Conservation (phyloP, 2,113 vertebrate species). For the Hypomesus transpacificus region DNA sequence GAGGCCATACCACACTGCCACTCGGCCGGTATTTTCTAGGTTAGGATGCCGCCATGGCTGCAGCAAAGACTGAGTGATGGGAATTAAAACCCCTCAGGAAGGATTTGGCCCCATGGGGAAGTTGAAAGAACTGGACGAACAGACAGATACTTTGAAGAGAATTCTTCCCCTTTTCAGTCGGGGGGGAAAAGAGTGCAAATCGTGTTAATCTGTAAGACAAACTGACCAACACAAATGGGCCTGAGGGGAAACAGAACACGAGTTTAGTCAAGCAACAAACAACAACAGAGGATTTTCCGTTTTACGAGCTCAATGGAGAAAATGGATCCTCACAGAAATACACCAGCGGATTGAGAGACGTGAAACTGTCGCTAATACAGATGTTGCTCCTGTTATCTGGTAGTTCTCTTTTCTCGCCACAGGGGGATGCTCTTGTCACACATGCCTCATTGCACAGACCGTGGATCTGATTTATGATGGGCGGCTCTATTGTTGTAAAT, state of each 20-base stretch:
- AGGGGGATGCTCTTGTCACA: background rate
- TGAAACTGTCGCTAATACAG: background rate
- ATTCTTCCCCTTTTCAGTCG: background rate
- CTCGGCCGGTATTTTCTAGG: constrained; percentile 26
- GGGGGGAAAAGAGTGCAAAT: background rate
- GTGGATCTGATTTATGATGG: background rate
- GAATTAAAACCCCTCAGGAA: constrained; percentile 4
- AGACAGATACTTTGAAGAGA: constrained; percentile 21
- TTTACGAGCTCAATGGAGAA: constrained; percentile 3
- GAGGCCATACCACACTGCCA: constrained; percentile 12
- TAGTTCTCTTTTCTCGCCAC: background rate
- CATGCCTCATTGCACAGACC: background rate
- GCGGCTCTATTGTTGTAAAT: background rate
- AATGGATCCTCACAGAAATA: constrained; percentile 7
- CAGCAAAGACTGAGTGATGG: constrained; percentile 19
- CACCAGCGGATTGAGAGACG: background rate
- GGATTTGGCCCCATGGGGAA: background rate
- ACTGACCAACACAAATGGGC: constrained; percentile 11
- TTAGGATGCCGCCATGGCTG: constrained; percentile 27
- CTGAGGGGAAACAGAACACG: background rate
- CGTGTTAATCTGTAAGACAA: constrained; percentile 34
- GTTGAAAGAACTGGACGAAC: constrained; percentile 1
- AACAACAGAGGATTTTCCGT: constrained; percentile 31
- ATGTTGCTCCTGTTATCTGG: background rate
- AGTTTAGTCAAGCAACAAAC: constrained; percentile 16